Evolutionary conservation across 2,113 vertebrate species (phyloP).

Genomic region (Entomyzon cyanotis): DNA sequence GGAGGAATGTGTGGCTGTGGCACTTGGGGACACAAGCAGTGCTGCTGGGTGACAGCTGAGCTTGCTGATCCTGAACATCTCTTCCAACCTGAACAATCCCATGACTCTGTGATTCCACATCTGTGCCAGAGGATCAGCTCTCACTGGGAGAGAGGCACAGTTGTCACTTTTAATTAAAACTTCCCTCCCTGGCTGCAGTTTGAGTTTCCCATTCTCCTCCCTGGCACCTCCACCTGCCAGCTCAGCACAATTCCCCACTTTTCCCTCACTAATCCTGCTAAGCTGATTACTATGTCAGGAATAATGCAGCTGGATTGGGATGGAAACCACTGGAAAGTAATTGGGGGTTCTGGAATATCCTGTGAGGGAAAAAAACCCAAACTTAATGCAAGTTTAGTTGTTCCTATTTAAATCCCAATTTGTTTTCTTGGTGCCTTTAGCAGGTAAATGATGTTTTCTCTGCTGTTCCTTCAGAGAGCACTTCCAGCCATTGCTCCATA

Average conservation of each 20-base stretch:
- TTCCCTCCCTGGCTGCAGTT: background rate
- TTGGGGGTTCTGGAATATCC: background rate
- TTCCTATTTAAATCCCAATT: background rate
- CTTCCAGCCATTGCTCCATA: background rate
- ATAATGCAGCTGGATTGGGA: background rate
- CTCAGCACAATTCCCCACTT: background rate
- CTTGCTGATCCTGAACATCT: rapidly evolving
- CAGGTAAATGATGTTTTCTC: background rate
- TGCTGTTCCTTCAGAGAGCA: background rate
- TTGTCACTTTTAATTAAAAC: background rate
- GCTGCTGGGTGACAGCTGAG: background rate
- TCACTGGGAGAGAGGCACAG: rapidly evolving
- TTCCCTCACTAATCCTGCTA: background rate
- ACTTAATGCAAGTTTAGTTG: background rate
- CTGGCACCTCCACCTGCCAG: background rate
- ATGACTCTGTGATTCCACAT: background rate
- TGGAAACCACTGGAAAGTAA: background rate
- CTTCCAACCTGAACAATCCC: rapidly evolving
- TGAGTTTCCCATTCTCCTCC: background rate
- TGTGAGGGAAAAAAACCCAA: background rate
- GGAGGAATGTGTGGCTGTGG: background rate
- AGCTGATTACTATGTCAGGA: background rate
- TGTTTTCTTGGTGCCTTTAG: background rate
- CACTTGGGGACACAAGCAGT: background rate
- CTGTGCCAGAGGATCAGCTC: background rate